Conservation (phyloP, 2,797 vertebrate genomes). For the Takifugu rubripes region DNA sequence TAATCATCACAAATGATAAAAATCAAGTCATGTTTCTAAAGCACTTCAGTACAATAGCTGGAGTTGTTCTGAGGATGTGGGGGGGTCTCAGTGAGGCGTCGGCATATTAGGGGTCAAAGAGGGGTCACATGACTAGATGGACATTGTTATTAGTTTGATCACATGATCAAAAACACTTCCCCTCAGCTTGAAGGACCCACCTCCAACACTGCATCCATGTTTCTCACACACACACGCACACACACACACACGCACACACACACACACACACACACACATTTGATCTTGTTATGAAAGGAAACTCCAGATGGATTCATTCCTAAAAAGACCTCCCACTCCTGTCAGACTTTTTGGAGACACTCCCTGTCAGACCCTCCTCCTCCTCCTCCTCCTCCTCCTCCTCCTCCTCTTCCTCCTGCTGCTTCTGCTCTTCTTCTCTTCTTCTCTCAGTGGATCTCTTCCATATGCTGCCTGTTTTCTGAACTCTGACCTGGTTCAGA, state of each 20-base stretch:
- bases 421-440: not conserved
- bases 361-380: conserved; percentile 3
- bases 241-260: conserved; percentile 14
- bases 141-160: no score
- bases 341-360: conserved; percentile 14
- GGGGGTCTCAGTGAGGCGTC: no score
- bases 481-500: conserved; percentile 29
- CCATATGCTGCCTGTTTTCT: conserved; percentile 51
- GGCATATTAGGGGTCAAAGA: no score
- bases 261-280: conserved; percentile 11
- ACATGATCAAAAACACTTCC: no score
- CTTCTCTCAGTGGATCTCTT: conserved; percentile 23
- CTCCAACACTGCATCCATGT: no score
- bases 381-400: conserved; percentile 4
- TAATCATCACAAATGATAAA: not conserved
- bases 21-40: not conserved
- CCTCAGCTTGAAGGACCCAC: no score
- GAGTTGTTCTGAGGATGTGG: no score
- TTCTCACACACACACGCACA: conserved; percentile 2
- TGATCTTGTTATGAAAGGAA: conserved; percentile 28
- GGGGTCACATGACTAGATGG: no score
- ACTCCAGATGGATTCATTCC: conserved; percentile 50
- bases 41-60: no score
- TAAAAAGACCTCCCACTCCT: conserved; percentile 37
- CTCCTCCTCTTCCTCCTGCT: not conserved